phyloP scores from a whole-genome alignment of 2,797 vertebrate genomes.

The Argya squamiceps region DNA sequence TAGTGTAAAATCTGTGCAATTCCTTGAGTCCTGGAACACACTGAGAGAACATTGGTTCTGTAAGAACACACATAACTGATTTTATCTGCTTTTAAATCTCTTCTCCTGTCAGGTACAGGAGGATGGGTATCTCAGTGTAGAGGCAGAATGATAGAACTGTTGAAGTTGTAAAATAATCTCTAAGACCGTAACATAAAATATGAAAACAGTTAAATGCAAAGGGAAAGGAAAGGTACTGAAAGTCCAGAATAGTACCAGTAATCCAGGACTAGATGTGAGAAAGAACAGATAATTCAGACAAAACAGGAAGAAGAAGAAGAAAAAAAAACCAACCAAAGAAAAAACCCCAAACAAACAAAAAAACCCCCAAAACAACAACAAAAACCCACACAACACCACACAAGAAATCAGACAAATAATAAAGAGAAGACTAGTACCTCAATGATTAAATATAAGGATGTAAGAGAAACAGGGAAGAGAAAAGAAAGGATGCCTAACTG shows the following conservation, averaged over 20 bases:
- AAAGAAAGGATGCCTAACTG: background rate
- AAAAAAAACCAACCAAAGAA: background rate
- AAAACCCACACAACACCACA: background rate
- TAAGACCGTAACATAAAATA: background rate
- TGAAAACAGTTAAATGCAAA: background rate
- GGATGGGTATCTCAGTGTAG: background rate
- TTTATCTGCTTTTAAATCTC: background rate
- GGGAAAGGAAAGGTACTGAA: background rate
- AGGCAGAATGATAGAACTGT: background rate
- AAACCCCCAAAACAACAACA: no score
- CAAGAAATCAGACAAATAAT: background rate
- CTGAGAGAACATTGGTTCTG: background rate
- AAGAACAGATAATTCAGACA: background rate
- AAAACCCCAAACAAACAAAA: background rate
- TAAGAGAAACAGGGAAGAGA: background rate
- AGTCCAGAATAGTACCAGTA: background rate
- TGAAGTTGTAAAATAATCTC: background rate
- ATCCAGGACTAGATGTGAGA: background rate
- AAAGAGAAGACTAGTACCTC: background rate
- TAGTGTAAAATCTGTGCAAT: background rate
- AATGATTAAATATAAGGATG: background rate
- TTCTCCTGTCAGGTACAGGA: background rate
- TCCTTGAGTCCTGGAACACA: background rate
- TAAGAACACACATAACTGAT: background rate
- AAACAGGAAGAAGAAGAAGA: background rate